Percentiles rank a stretch among this genome's conserved stretches.
These are phyloP conservation scores for Drosophila prostipennis DNA, from an alignment of 2,888 invertebrate genomes.

Conservation along the genomic window DNA sequence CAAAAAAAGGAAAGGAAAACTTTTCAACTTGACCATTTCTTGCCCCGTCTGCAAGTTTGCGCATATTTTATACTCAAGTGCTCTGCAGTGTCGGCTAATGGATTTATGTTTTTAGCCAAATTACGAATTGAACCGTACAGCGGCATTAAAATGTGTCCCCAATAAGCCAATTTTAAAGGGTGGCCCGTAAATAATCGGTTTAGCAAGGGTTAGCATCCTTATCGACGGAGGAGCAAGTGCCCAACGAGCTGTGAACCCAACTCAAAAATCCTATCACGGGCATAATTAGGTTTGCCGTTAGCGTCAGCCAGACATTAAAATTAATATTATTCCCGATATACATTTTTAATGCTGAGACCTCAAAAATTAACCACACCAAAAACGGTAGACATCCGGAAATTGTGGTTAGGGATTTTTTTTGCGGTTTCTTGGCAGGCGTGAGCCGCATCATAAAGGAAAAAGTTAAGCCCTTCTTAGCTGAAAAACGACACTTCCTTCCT, in stretches of 20 bases:
- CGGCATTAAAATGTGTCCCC: constrained; percentile 49
- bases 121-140: constrained; percentile 51
- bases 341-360: constrained; percentile 63
- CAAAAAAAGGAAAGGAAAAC: constrained; percentile 35
- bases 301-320: constrained; percentile 56
- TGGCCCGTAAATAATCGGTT: constrained; percentile 49
- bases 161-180: constrained; percentile 41
- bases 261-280: constrained; percentile 68
- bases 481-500: constrained; percentile 77
- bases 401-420: constrained; percentile 11
- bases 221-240: constrained; percentile 22
- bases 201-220: constrained; percentile 42
- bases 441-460: constrained; percentile 58
- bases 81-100: constrained; percentile 56
- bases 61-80: constrained; percentile 65
- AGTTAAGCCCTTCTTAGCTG: constrained; percentile 75
- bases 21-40: constrained; percentile 62
- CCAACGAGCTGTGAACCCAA: constrained; percentile 50
- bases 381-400: constrained; percentile 17
- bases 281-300: constrained; percentile 67
- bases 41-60: constrained; percentile 52
- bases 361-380: constrained; percentile 47
- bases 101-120: constrained; percentile 50
- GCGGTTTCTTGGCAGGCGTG: constrained; percentile 49
- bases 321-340: constrained; percentile 74